These are phyloP conservation scores for Mythimna vitellina DNA, from an alignment of 2,888 invertebrate genomes.

Conservation along the genomic window DNA sequence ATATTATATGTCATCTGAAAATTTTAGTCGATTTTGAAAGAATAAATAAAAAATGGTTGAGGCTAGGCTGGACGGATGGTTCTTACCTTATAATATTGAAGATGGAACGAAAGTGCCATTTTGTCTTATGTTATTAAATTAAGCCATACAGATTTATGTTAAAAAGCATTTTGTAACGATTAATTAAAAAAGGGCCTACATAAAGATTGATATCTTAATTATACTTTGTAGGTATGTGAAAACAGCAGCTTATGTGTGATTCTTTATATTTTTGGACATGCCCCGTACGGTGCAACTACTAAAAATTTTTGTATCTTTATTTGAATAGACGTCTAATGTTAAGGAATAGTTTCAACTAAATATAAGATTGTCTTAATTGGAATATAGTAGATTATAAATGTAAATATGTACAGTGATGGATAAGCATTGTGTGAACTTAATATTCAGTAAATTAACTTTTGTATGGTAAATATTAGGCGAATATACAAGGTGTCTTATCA, in stretches of 20 bases:
- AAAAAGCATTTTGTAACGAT: conserved; percentile 48
- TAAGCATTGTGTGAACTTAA: conserved; percentile 71
- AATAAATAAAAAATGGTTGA: conserved; percentile 32
- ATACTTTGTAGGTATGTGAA: conserved; percentile 8
- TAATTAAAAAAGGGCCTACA: conserved; percentile 45
- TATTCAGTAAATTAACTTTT: conserved; percentile 78
- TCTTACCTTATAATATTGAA: conserved; percentile 59
- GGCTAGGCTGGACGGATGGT: conserved; percentile 51
- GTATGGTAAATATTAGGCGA: conserved; percentile 83
- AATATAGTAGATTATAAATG: conserved; percentile 67
- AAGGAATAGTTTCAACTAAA: conserved; percentile 51
- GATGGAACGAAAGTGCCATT: conserved; percentile 66
- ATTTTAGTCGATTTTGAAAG: conserved; percentile 6
- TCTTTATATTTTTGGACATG: conserved; percentile 43
- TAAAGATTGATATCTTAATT: conserved; percentile 17
- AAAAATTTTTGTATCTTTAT: conserved; percentile 46
- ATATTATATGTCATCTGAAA: neutral
- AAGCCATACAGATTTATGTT: conserved; percentile 59
- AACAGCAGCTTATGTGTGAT: conserved; percentile 19
- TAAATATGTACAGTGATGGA: conserved; percentile 85
- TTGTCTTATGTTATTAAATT: conserved; percentile 59
- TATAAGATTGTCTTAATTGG: conserved; percentile 57
- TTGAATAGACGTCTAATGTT: conserved; percentile 45
- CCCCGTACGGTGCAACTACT: conserved; percentile 40
- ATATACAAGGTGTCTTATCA: conserved; percentile 90